Percentiles rank a stretch among this genome's conserved stretches.
These are phyloP conservation scores for Cephus pulcher DNA, from an alignment of 2,888 invertebrate species.

Conservation along the genomic window DNA sequence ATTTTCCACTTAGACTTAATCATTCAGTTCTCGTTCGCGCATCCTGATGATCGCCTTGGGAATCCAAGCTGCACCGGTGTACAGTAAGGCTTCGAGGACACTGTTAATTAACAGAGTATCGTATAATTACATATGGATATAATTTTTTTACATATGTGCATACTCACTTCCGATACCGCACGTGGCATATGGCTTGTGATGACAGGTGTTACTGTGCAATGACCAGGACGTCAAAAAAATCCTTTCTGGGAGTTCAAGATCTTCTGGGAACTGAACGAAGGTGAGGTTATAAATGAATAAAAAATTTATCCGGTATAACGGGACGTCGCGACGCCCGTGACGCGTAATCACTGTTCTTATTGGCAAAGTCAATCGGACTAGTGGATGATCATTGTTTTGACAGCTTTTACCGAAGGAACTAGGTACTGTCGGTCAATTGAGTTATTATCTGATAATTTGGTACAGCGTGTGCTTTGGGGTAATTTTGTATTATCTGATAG, in stretches of 20 bases:
- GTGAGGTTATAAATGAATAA: neutral
- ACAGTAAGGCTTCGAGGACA: neutral
- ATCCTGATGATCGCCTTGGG: neutral
- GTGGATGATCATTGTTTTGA: no score
- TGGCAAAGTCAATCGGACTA: no score
- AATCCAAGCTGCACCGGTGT: neutral
- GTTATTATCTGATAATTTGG: no score
- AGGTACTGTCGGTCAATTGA: no score
- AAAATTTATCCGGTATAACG: neutral
- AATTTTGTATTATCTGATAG: no score
- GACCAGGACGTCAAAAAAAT: slow-evolving; percentile 21
- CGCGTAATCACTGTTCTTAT: no score
- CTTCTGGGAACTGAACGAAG: neutral
- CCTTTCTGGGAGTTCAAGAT: neutral
- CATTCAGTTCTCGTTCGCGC: neutral
- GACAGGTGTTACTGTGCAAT: slow-evolving; percentile 22
- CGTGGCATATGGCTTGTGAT: slow-evolving; percentile 20
- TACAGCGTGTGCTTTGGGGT: no score
- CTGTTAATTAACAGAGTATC: neutral
- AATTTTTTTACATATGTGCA: neutral
- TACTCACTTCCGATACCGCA: slow-evolving; percentile 27
- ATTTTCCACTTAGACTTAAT: neutral
- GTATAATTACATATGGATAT: neutral
- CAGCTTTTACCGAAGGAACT: no score
- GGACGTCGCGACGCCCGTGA: no score